These are phyloP conservation scores for Streptopelia turtur DNA, from an alignment of 2,797 vertebrate genomes.

Conservation along the genomic window DNA sequence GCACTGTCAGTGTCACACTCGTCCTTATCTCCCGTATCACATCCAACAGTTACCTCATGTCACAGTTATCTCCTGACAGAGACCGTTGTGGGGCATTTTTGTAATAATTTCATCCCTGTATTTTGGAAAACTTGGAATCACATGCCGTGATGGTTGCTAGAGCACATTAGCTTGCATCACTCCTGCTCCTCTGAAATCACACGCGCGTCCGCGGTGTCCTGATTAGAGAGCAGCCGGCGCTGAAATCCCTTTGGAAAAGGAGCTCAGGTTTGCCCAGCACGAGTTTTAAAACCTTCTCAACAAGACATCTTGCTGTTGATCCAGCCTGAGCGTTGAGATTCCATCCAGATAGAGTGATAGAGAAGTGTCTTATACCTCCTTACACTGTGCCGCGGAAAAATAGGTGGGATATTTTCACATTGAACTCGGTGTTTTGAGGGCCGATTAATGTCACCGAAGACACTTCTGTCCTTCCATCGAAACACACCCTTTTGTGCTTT, in stretches of 20 bases:
- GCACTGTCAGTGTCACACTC: constrained; percentile 72
- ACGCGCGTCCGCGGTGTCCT: background rate
- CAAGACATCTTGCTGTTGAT: background rate
- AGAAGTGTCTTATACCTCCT: background rate
- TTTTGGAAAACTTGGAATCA: constrained; percentile 22
- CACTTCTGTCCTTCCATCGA: background rate
- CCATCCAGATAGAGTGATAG: background rate
- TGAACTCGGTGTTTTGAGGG: background rate
- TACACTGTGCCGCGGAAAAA: background rate
- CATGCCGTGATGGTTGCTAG: background rate
- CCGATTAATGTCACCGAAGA: background rate
- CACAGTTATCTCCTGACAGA: constrained; percentile 64
- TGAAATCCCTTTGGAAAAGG: background rate
- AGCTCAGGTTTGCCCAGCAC: background rate
- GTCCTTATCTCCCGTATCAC: constrained; percentile 72
- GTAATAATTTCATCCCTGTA: constrained; percentile 31
- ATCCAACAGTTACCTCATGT: constrained; percentile 49
- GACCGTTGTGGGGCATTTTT: constrained; percentile 42
- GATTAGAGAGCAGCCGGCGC: background rate
- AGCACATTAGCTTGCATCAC: background rate
- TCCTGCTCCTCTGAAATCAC: background rate
- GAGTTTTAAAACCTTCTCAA: background rate
- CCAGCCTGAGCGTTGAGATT: background rate
- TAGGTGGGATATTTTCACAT: rapidly evolving
- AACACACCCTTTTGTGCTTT: background rate